Evolutionary conservation across 2,888 invertebrate species (phyloP).

Genomic region (Tachystola acroxantha): DNA sequence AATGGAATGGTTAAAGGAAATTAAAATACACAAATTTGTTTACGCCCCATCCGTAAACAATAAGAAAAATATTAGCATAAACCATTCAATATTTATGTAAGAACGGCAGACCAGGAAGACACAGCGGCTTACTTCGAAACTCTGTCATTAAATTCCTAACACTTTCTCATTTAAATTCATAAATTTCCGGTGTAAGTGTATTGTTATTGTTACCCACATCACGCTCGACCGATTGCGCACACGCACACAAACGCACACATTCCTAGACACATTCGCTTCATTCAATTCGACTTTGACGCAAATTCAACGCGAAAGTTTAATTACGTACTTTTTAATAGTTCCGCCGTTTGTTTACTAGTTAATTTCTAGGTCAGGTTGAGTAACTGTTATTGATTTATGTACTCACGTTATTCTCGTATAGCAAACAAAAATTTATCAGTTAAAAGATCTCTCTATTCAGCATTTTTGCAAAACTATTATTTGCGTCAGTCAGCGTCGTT

Average conservation of each 20-base stretch:
- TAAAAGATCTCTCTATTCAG: conserved; percentile 39
- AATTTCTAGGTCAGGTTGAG: conserved; percentile 24
- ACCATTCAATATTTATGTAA: conserved; percentile 57
- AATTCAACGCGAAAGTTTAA: conserved; percentile 17
- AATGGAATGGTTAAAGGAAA: conserved; percentile 24
- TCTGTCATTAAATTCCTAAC: conserved; percentile 73
- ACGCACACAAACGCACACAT: conserved; percentile 48
- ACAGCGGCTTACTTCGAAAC: conserved; percentile 50
- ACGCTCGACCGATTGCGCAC: conserved; percentile 69
- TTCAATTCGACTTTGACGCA: conserved; percentile 18
- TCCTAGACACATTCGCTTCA: conserved; percentile 40
- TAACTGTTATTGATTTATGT: conserved; percentile 18
- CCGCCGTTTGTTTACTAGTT: conserved; percentile 19
- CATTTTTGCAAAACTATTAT: conserved; percentile 43
- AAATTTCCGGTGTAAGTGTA: conserved; percentile 73
- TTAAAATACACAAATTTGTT: conserved; percentile 35
- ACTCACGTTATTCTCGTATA: conserved; percentile 35
- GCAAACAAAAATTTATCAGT: conserved; percentile 32
- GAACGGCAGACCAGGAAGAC: conserved; percentile 50
- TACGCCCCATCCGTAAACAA: conserved; percentile 45
- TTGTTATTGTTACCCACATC: conserved; percentile 52
- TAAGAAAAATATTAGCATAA: conserved; percentile 28
- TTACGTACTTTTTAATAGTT: conserved; percentile 15
- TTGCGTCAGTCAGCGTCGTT: conserved; percentile 26
- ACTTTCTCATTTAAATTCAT: conserved; percentile 78